phyloP scores from a whole-genome alignment of 2,888 invertebrate genomes.

The Archips xylosteana region DNA sequence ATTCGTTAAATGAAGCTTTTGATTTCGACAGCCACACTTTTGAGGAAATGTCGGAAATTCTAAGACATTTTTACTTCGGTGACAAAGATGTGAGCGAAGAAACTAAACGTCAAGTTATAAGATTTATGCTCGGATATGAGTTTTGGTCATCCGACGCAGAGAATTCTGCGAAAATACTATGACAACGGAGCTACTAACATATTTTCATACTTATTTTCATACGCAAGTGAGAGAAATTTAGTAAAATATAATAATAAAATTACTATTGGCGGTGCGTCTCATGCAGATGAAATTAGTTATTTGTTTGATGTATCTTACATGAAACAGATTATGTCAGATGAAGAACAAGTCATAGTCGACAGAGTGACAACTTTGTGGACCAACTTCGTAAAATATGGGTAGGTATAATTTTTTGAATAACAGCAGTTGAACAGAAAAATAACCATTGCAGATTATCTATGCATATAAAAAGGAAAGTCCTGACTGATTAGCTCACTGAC shows the following conservation, averaged over 20 bases:
- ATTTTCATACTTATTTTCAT: constrained; percentile 35
- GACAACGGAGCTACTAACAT: constrained; percentile 15
- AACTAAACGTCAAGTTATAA: constrained; percentile 50
- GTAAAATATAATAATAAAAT: constrained; percentile 16
- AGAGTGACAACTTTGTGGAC: constrained; percentile 57
- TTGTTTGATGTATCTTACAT: constrained; percentile 37
- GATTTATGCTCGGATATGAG: constrained; percentile 57
- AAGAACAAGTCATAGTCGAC: constrained; percentile 50
- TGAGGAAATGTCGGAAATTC: constrained; percentile 44
- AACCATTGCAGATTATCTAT: no score
- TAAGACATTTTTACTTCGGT: constrained; percentile 51
- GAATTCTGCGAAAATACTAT: constrained; percentile 48
- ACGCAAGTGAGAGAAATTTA: constrained; percentile 35
- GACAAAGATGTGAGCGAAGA: constrained; percentile 48
- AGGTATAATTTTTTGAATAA: constrained; percentile 33
- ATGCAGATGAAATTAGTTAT: constrained; percentile 41
- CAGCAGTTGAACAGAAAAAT: background rate
- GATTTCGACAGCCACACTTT: constrained; percentile 45
- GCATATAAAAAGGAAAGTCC: no score
- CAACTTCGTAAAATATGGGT: constrained; percentile 58
- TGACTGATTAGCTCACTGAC: no score
- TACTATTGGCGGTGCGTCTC: constrained; percentile 28
- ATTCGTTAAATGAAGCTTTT: constrained; percentile 31
- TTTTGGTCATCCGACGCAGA: constrained; percentile 55
- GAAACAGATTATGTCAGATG: constrained; percentile 10